Evolutionary conservation across 2,113 vertebrate genomes (phyloP).

Genomic region (Grantiella picta): DNA sequence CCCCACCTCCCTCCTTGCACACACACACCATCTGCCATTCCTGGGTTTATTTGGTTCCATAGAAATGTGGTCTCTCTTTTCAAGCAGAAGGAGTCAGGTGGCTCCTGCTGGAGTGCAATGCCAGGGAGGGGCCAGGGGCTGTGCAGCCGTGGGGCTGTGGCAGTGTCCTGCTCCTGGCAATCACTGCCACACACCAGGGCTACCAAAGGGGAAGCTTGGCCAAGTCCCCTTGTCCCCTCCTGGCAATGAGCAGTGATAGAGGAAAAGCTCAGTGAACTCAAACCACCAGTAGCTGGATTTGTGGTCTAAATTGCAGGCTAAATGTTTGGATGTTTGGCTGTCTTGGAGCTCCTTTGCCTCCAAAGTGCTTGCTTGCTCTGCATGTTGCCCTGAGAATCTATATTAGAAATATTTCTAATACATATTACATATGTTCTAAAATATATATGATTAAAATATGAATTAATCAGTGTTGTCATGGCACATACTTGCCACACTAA

Average conservation of each 20-base stretch:
- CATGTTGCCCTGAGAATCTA: not conserved
- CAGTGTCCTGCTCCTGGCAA: not conserved
- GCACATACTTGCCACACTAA: not conserved
- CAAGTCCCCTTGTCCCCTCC: not conserved
- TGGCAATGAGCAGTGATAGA: not conserved
- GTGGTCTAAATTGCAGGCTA: not conserved
- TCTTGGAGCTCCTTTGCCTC: not conserved
- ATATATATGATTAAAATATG: not conserved
- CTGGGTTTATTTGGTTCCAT: not conserved
- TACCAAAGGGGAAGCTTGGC: not conserved
- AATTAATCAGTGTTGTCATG: not conserved
- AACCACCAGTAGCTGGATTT: not conserved
- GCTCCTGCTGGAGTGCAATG: not conserved
- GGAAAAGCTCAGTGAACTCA: not conserved
- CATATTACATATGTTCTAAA: not conserved
- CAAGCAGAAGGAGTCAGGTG: not conserved
- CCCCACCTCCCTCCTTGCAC: not conserved
- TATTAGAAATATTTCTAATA: not conserved
- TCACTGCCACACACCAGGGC: not conserved
- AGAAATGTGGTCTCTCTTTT: conserved; percentile 22
- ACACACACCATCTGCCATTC: conserved; percentile 41
- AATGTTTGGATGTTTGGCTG: not conserved
- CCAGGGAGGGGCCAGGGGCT: not conserved
- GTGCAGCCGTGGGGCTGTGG: not conserved
- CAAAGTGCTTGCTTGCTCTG: not conserved